Evolutionary conservation across 2,888 invertebrate genomes (phyloP), one percentile per base, ranked within the genome.

Genomic region (Brachylomia viminalis): DNA sequence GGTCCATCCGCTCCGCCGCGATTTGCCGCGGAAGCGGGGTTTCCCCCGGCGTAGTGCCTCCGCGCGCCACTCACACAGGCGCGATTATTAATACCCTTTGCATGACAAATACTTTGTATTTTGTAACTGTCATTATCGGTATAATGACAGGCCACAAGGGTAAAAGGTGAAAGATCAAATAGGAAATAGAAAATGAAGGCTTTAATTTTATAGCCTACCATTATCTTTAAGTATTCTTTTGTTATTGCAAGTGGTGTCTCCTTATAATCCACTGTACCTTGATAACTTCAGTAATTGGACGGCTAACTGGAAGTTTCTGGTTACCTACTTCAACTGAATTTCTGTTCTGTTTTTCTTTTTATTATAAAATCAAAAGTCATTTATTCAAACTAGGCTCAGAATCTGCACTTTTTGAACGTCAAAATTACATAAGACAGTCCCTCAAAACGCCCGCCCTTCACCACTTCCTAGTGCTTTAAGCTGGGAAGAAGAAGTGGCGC

Each of bases 111-210:
- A 56, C 66, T 33, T 52, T 42, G 30, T 64, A 54, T 64, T 62
- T 72, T 72, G 33, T 45, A 47, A n/a, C 15, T 20, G 38, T 1
- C 66, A 70, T 58, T 77, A 64, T 52, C 30, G 30, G 56, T 66
- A 52, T 27, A 69, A 84, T 69, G 49, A 45, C 47, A 56, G 54
- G 58, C 45, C 49, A 49, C 33, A 61, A 56, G 74, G 45, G 17
- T 67, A 54, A 54, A 69, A 69, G 49, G 42, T 47, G 62, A 61
- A 42, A 84, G 85, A 65, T 72, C 59, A 69, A 68, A 30, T 84
- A 54, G 71, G 67, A 81, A 81, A 83, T 68, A 72, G 20, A 72
- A 72, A 59, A 72, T 15, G 54, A 82, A 59, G 78, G 47, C 15
- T 83, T 62, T 70, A 70, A 38, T 58, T 82, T 77, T 82, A 77